These are phyloP conservation scores for Megalonaias nervosa DNA, from an alignment of 1,140 invertebrate genomes.

Conservation along the genomic window DNA sequence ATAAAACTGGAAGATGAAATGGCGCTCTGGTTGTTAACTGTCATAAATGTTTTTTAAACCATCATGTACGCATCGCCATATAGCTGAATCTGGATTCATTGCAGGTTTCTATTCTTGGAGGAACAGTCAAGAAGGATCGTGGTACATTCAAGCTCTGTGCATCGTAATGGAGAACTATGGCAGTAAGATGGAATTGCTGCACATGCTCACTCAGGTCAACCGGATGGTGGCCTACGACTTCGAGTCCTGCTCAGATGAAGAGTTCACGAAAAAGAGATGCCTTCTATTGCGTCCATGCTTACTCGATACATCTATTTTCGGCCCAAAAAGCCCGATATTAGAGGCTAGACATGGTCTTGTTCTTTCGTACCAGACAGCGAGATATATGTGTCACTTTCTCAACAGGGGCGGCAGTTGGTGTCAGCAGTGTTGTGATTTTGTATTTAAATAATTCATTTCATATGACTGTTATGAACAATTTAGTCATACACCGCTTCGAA, in stretches of 20 bases:
- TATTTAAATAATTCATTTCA: too few relatives aligned
- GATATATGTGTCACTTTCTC: too few relatives aligned
- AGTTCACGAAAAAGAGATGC: conserved; percentile 94
- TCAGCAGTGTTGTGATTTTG: too few relatives aligned
- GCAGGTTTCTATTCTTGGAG: conserved; percentile 92
- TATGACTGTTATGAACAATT: too few relatives aligned
- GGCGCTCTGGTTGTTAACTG: too few relatives aligned
- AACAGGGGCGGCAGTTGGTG: too few relatives aligned
- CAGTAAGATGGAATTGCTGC: conserved; percentile 84
- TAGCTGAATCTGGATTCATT: background rate
- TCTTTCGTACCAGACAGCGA: too few relatives aligned
- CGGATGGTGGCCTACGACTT: conserved; percentile 91
- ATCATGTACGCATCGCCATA: background rate
- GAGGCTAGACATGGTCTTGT: conserved; percentile 1
- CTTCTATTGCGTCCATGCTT: conserved; percentile 92
- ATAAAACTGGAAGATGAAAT: too few relatives aligned
- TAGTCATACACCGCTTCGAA: too few relatives aligned
- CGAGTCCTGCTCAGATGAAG: conserved; percentile 88
- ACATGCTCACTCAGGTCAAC: conserved; percentile 91
- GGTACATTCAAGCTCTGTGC: conserved; percentile 96
- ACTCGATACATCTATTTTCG: conserved; percentile 80
- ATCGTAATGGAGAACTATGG: conserved; percentile 80
- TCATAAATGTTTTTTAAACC: background rate
- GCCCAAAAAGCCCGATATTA: conserved; percentile 69
- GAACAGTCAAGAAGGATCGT: conserved; percentile 88